phyloP scores from a whole-genome alignment of 2,888 invertebrate genomes.

The Coelopa pilipes region DNA sequence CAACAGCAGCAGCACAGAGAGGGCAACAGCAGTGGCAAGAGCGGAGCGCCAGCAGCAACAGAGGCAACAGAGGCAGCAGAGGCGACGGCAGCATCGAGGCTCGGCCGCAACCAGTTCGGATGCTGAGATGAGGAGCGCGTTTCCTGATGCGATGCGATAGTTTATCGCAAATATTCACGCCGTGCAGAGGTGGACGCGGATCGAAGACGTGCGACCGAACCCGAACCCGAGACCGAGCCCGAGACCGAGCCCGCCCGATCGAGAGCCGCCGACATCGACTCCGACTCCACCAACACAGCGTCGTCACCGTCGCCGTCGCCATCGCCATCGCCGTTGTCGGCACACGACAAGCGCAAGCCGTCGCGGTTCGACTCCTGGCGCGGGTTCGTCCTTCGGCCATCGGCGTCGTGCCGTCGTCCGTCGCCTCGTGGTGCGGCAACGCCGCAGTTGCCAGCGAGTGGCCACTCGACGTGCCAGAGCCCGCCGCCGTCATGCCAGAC shows the following conservation, averaged over 20 bases:
- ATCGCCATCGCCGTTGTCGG: too few species aligned
- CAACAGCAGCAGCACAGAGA: slow-evolving; percentile 37
- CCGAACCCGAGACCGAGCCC: slow-evolving; percentile 36
- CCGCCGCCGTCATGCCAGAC: slow-evolving; percentile 16
- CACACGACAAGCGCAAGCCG: too few species aligned
- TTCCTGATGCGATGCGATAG: slow-evolving; percentile 67
- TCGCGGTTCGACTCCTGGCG: too few species aligned
- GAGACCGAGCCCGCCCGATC: slow-evolving; percentile 20
- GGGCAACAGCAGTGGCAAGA: slow-evolving; percentile 36
- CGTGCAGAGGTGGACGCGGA: slow-evolving; percentile 67
- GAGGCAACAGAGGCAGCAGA: slow-evolving; percentile 43
- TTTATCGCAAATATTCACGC: slow-evolving; percentile 68
- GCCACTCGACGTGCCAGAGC: neutral
- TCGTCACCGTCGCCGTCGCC: too few species aligned
- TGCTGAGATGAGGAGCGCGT: slow-evolving; percentile 58
- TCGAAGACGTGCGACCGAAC: slow-evolving; percentile 54
- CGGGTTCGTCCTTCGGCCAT: too few species aligned
- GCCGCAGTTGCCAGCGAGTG: too few species aligned
- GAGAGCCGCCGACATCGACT: slow-evolving; percentile 22
- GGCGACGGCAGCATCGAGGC: slow-evolving; percentile 37
- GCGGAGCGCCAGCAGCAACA: slow-evolving; percentile 39
- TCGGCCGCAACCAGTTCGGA: slow-evolving; percentile 45
- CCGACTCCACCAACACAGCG: slow-evolving; percentile 32
- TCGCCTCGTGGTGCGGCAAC: too few species aligned
- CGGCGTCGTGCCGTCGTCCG: too few species aligned